Base-by-base conservation (phyloP, 2,888 invertebrate species). In the Mycalesis mineus region DNA sequence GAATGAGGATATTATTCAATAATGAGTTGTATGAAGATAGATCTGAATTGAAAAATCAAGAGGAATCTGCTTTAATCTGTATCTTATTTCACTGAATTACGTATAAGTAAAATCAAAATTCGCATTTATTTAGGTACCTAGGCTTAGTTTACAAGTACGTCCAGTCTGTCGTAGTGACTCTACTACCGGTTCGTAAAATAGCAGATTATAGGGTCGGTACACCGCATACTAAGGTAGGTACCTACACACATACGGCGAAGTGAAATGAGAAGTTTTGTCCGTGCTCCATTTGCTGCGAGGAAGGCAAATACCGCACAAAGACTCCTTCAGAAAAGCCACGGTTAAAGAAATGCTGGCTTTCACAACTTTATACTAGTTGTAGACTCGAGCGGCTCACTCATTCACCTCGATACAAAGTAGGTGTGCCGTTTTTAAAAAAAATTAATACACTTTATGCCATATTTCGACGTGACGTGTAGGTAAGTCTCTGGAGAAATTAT, bases 221-320 rank as follows among this genome's bases (percentile, higher is more conserved):
- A 13, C 28, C 8, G 42, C 8, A 40, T 13, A 39, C 13, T n/a
- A 13, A 37, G 37, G 13, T 13, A n/a, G n/a, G n/a, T n/a, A n/a
- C n/a, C n/a, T n/a, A 37, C 5, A 1, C 17, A n/a, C 28, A 7
- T 4, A 28, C 28, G 22, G 58, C 58, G 66, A 14, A 56, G 61
- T 52, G 67, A 65, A 68, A 70, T 68, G 66, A 70, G 67, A 62
- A 60, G 64, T 68, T 68, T 66, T 68, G 68, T 69, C 65, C 65
- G 68, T 62, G 63, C 54, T 63, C 65, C 65, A 63, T 67, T 63
- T 65, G 58, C 60, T 60, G 58, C 58, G 63, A 55, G 64, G 54
- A 67, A 67, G 65, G 68, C 67, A 70, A 71, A 71, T 69, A 71
- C 54, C 29, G 51, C 51, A 49, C 54, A 62, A 55, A 57, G 51